Base-by-base conservation (phyloP, 2,113 vertebrate genomes). In the Kryptolebias marmoratus region DNA sequence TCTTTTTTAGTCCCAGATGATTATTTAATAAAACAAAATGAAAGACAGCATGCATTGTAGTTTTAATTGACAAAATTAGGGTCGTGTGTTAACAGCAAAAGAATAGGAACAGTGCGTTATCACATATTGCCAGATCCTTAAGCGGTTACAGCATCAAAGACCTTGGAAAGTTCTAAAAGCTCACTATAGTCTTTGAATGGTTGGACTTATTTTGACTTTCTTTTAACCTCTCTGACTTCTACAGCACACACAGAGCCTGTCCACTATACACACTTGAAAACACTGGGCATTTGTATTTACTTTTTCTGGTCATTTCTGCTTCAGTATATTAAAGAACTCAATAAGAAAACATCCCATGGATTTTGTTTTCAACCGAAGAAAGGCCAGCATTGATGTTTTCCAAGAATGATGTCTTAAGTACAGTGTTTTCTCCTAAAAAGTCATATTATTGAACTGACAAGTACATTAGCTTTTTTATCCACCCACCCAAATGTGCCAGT, bases 41-140 rank as follows among this genome's bases (percentile, higher is more conserved):
- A 78, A 69, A 74, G 44, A 28, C 47, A 75, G 77, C 64, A 58
- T 57, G 60, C 48, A 28, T 70, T 67, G 16, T 75, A 30, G 70
- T 7, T 75, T 68, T 10, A 68, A 61, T 57, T 22, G 54, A 60
- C 53, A 45, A 66, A 68, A 69, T 57, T 45, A 58, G 64, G 36
- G 31, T 75, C 54, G 60, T 78, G 54, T 69, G 61, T 85, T 71
- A 69, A 80, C 73, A 73, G 77, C 45, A 49, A 30, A 49, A 48
- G 53, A 78, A 79, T n/a, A 59, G 64, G 60, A 85, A 47, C 63
- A 74, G 49, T 77, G 59, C 75, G 79, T 88, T 79, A 73, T 78
- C 81, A 64, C 68, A 77, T 88, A 68, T 88, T 58, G 10, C 77
- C 85, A 89, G 87, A 82, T 86, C 84, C 76, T 80, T 68, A 80